Conservation (phyloP, 2,888 invertebrate genomes). For the Danaus chrysippus region DNA sequence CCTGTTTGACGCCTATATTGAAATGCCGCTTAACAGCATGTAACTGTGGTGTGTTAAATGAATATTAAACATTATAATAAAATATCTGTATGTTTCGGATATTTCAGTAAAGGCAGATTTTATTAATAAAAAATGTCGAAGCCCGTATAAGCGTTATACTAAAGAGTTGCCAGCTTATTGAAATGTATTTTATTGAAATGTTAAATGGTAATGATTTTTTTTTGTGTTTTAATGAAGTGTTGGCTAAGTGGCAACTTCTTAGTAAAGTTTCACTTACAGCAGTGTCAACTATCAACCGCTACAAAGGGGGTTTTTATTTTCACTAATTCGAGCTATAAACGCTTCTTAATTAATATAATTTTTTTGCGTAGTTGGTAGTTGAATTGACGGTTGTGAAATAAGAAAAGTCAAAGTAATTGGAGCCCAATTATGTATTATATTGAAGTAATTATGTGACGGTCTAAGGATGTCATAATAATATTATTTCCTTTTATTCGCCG, state of each 20-base stretch:
- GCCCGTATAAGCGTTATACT: slow-evolving; percentile 58
- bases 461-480: slow-evolving; percentile 19
- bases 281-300: slow-evolving; percentile 74
- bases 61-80: slow-evolving; percentile 16
- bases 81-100: slow-evolving; percentile 33
- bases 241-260: slow-evolving; percentile 53
- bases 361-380: slow-evolving; percentile 72
- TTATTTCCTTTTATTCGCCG: slow-evolving; percentile 27
- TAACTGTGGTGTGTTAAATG: slow-evolving; percentile 21
- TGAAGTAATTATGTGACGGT: slow-evolving; percentile 3
- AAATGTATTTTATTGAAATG: slow-evolving; percentile 8
- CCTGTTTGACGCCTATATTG: slow-evolving; percentile 67
- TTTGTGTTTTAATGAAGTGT: not conserved
- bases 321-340: slow-evolving; percentile 51
- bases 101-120: slow-evolving; percentile 68
- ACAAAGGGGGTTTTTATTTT: slow-evolving; percentile 62
- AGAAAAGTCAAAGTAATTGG: slow-evolving; percentile 60
- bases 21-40: slow-evolving; percentile 53
- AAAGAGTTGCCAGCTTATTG: slow-evolving; percentile 53
- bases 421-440: slow-evolving; percentile 15
- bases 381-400: slow-evolving; percentile 67
- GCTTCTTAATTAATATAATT: slow-evolving; percentile 48
- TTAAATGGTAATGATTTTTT: slow-evolving; percentile 7
- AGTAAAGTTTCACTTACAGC: slow-evolving; percentile 60
- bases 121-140: slow-evolving; percentile 64